A percentile compares a stretch with the other conserved stretches of the same genome.
These are phyloP conservation scores for Neotragus moschatus DNA, from an alignment of 2,113 vertebrate species.

Conservation along the genomic window DNA sequence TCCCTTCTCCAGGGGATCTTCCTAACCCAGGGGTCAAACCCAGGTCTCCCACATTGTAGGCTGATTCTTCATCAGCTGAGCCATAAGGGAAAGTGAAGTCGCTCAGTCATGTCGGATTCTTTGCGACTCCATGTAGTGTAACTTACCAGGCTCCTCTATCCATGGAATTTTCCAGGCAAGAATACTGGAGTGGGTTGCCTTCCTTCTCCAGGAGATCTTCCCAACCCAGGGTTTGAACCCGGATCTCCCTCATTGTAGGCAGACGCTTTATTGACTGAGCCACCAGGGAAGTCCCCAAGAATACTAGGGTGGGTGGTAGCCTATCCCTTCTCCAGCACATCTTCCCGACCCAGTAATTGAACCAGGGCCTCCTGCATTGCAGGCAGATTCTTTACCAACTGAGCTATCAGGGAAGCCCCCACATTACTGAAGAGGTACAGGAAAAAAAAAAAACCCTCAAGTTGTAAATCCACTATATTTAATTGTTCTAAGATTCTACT, in stretches of 20 bases:
- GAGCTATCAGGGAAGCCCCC: not conserved
- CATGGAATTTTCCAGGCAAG: too few relatives aligned
- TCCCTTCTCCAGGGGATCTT: not conserved
- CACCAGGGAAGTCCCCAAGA: not conserved
- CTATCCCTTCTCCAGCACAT: not conserved
- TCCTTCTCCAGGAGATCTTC: too few relatives aligned
- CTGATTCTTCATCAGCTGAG: not conserved
- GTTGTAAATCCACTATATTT: not conserved
- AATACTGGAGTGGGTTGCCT: too few relatives aligned
- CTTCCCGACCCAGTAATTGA: not conserved
- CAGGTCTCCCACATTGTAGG: not conserved
- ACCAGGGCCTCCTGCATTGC: not conserved
- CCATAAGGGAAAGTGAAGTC: not conserved
- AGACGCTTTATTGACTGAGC: too few relatives aligned
- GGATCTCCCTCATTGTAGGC: too few relatives aligned
- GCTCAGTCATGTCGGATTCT: too few relatives aligned
- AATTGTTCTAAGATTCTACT: not conserved
- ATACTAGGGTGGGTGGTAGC: not conserved
- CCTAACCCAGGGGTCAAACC: not conserved
- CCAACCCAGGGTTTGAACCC: too few relatives aligned
- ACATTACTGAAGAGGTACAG: not conserved
- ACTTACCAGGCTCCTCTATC: too few relatives aligned
- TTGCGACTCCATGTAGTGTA: too few relatives aligned
- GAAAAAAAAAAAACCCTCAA: not conserved
- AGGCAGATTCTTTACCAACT: not conserved